Base-by-base conservation (phyloP, 2,888 invertebrate genomes). In the Drosophila multiciliata region DNA sequence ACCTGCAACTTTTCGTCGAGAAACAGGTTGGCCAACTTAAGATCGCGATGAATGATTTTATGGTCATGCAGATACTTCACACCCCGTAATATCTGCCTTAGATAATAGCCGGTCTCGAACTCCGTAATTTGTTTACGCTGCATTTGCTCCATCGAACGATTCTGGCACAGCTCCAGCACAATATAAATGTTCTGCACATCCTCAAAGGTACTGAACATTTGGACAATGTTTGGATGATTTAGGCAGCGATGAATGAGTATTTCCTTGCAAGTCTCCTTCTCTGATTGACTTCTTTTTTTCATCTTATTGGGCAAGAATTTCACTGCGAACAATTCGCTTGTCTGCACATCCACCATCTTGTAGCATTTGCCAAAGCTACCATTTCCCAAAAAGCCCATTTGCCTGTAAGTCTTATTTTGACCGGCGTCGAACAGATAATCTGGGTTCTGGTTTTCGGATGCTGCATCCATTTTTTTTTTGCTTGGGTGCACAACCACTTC, bases 21-120 rank as follows among this genome's bases (percentile, higher is more conserved):
- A 93, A 99, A 99, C 53, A 99, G 94, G 94, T 99, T 99, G 45
- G 99, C 99, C 42, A 99, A 95, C 92, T 99, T 99, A 64, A 99
- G 94, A 94, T 99, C 99, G 54, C 99, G 95, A 93, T 99, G 99
- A 90, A 99, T 99, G 78, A 99, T 98, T 77, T 96, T 95, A 87
- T 96, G 95, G 78, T 96, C 96, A 92, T 99, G 99, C 73, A 99
- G 94, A 92, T 99, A 99, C 82, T 96, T 95, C n/a, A 99, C 98
- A 17, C 98, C 99, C 58, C 96, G 94, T 53, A 99, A 94, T 74
- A 99, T 97, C 93, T 99, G 99, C 87, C 96, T 95, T 94, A 99
- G 97, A 93, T 99, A 99, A 93, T 98, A 99, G 66, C 99, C 95
- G 0, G 99, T 97, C 94, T 99, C 99, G n/a, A 98, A 98, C 93